Base-by-base conservation (phyloP, 2,888 invertebrate species). In the Xanthia togata region DNA sequence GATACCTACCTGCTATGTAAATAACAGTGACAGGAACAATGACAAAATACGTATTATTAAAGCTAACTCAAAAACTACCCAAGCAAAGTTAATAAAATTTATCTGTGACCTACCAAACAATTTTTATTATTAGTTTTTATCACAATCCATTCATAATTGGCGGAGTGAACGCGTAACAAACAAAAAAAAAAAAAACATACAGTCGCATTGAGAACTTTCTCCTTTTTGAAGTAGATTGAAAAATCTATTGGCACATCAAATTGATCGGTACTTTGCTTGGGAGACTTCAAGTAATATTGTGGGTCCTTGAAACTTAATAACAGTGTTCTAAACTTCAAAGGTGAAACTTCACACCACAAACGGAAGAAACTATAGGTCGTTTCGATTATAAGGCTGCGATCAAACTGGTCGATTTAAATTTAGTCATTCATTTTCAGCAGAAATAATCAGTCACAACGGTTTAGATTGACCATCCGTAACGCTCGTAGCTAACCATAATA, bases 271-370 rank as follows among this genome's bases (percentile, higher is more conserved):
- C 41, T 64, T 55, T 47, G 41, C 38, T 73, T 79, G 6, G 35
- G 2, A 59, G 12, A 31, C 35, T 59, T 50, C 12, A 9, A 65
- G 62, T 73, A 57, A 2, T 12, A 35, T 41, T 41, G 2, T 14
- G 35, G 31, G 31, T 63, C 67, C 73, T 82, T 75, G 55, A 50
- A 75, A 79, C 84, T 80, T 53, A 73, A 75, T 81, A 84, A 81
- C 63, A 55, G 63, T 65, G 74, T 81, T 70, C 38, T 5, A 53
- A 81, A 84, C 81, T 84, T 84, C 81, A 84, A 84, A 81, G 82
- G 63, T 75, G 70, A 53, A 80, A 70, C 84, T 84, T 73, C 31
- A 80, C 69, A 80, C 74, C 69, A 57, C 84, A 84, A 69, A 79
- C 41, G 26, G 60, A 70, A 53, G 84, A 60, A 81, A 81, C 84